phyloP scores from a whole-genome alignment of 2,888 invertebrate species.

The Trichacis sp. region DNA sequence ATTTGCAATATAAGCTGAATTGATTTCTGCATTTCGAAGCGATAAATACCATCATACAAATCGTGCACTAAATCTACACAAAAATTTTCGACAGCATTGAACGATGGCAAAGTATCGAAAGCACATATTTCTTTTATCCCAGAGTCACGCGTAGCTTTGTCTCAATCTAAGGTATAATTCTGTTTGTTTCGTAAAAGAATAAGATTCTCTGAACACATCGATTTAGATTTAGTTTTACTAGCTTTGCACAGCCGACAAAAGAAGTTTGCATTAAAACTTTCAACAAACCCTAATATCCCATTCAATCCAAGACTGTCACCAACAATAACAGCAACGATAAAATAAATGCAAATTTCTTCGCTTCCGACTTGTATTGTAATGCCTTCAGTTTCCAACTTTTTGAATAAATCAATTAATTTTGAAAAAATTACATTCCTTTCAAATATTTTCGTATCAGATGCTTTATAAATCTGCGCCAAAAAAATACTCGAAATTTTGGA shows the following conservation, averaged over 20 bases:
- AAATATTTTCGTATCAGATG: conserved; percentile 19
- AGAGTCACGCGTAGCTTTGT: conserved; percentile 5
- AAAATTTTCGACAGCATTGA: conserved; percentile 5
- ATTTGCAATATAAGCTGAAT: conserved; percentile 9
- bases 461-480: conserved; percentile 29
- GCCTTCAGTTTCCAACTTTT: conserved; percentile 30
- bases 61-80: conserved; percentile 27
- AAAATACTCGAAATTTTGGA: conserved; percentile 34
- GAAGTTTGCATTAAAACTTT: conserved; percentile 21
- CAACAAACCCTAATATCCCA: conserved; percentile 26
- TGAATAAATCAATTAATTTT: conserved; percentile 23
- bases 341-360: conserved; percentile 19
- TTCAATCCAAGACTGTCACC: conserved; percentile 37
- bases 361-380: conserved; percentile 17
- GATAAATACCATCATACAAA: conserved; percentile 20
- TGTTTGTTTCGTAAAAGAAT: conserved; percentile 7
- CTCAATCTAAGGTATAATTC: conserved; percentile 16
- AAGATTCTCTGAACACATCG: conserved; percentile 8
- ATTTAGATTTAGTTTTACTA: conserved; percentile 1
- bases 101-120: conserved; percentile 18
- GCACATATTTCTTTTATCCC: conserved; percentile 17
- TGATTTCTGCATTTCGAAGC: conserved; percentile 11
- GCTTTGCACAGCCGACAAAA: conserved; percentile 27
- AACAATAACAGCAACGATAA: conserved; percentile 25
- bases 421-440: conserved; percentile 11